Percentiles rank a stretch among this genome's conserved stretches.
These are phyloP conservation scores for Neoitamus cyanurus DNA, from an alignment of 2,888 invertebrate species.

Conservation along the genomic window DNA sequence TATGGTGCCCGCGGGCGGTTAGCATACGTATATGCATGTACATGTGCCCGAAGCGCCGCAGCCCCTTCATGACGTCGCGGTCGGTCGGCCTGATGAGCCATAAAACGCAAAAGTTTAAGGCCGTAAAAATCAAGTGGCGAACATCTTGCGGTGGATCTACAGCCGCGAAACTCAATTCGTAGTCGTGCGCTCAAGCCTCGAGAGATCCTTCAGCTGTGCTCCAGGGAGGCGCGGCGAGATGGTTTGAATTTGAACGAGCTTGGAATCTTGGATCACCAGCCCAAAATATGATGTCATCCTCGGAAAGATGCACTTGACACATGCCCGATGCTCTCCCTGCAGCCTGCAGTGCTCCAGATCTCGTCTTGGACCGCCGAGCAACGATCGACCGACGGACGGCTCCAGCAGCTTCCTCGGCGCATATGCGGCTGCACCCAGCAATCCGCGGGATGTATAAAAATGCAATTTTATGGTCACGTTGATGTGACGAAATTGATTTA, in stretches of 20 bases:
- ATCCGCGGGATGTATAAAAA: constrained; percentile 12
- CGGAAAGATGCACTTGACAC: neutral
- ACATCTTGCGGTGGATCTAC: neutral
- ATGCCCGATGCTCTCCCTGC: neutral
- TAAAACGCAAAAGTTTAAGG: neutral
- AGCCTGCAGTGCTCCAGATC: neutral
- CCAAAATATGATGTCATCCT: neutral
- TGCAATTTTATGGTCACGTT: constrained; percentile 17
- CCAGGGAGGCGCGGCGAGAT: neutral
- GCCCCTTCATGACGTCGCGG: neutral
- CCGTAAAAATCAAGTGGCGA: neutral
- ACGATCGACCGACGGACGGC: neutral
- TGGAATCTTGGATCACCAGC: neutral
- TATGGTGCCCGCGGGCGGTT: neutral
- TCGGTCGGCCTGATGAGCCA: neutral
- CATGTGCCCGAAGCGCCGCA: neutral
- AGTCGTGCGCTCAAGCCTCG: neutral
- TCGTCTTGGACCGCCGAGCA: neutral
- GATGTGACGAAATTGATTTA: constrained; percentile 28
- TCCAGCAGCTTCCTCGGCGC: neutral
- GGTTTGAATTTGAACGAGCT: too few relatives aligned
- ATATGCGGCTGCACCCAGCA: neutral
- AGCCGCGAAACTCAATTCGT: neutral
- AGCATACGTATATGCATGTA: too few relatives aligned
- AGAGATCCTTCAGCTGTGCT: neutral